phyloP scores from a whole-genome alignment of 2,113 vertebrate species.

The Eurystomus gularis region DNA sequence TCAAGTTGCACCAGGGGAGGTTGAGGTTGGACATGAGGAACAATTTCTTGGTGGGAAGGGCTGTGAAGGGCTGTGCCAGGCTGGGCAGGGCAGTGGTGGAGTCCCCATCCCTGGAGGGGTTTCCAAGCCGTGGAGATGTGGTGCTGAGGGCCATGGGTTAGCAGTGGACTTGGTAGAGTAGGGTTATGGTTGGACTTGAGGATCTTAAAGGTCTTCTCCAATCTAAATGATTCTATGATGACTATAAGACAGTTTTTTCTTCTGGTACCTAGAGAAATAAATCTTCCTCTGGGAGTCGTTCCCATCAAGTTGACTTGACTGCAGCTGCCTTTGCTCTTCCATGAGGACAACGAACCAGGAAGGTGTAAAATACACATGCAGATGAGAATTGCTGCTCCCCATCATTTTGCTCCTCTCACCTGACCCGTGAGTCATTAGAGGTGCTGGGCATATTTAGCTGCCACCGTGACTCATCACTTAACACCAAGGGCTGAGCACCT shows the following conservation, averaged over 20 bases:
- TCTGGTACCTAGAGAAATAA: neutral
- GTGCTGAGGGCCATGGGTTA: no score
- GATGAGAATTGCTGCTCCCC: neutral
- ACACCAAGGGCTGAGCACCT: neutral
- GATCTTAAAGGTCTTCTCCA: no score
- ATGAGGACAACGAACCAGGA: neutral
- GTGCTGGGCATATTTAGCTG: neutral
- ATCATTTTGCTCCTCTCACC: slow-evolving; percentile 7
- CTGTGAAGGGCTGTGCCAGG: no score
- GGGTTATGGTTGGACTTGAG: no score
- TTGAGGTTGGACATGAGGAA: no score
- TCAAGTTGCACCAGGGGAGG: no score
- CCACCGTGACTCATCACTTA: slow-evolving; percentile 31
- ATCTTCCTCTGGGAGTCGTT: neutral
- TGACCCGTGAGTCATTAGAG: slow-evolving; percentile 54
- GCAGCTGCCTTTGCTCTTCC: neutral
- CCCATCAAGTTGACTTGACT: neutral
- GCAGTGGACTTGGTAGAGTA: no score
- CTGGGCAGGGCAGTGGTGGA: no score
- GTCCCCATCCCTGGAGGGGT: no score
- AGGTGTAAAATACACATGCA: neutral
- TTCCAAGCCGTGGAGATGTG: no score
- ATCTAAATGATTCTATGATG: no score
- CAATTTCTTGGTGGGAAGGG: no score
- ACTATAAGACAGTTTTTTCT: neutral